Percentiles rank a stretch among this genome's conserved stretches.
Conservation (phyloP, 2,888 invertebrate species). For the Germaria angustata region DNA sequence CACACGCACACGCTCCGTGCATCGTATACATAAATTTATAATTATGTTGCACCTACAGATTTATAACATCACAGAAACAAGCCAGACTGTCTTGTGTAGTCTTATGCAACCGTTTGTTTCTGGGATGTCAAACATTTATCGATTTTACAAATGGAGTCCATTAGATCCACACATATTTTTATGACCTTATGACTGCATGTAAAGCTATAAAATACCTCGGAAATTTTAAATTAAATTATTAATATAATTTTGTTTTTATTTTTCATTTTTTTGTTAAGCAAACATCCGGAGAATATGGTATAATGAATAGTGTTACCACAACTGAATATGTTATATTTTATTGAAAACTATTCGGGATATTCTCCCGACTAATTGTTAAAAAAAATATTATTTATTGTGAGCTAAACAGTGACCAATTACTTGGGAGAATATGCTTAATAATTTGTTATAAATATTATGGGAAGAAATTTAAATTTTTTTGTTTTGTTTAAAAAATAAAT, state of each 20-base stretch:
- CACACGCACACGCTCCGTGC: neutral
- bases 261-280: neutral
- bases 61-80: neutral
- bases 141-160: slow-evolving; percentile 10
- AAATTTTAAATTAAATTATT: neutral
- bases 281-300: neutral
- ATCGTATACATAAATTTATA: neutral
- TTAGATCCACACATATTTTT: neutral
- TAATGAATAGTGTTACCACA: too few species aligned
- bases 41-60: slow-evolving; percentile 36
- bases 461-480: too few species aligned
- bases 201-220: neutral
- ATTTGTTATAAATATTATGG: too few species aligned
- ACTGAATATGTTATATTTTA: too few species aligned
- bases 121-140: slow-evolving; percentile 22
- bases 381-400: too few species aligned
- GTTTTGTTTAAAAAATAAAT: too few species aligned
- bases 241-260: neutral
- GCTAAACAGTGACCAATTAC: too few species aligned
- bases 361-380: too few species aligned
- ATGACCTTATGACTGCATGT: neutral
- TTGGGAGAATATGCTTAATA: too few species aligned
- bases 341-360: too few species aligned
- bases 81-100: neutral
- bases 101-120: neutral